Evolutionary conservation across 2,797 vertebrate species (phyloP), one percentile per base, ranked within the genome.

Genomic region (Acanthurus lineatus): DNA sequence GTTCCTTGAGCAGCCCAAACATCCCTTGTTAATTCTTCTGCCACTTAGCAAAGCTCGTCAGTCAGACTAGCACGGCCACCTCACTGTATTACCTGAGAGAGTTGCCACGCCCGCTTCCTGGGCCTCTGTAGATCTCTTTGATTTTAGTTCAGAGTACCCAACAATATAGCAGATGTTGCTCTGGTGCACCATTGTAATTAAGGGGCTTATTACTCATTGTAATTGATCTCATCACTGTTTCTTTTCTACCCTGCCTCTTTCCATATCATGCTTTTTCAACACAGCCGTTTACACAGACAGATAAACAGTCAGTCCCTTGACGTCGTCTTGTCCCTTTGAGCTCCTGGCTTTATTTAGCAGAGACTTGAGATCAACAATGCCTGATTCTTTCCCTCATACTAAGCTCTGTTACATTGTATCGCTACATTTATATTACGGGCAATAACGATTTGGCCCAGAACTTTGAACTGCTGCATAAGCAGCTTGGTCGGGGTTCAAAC

Each of bases 241-340:
- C 22, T 59, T 69, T 57, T 20, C 28, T 54, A 57, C 53, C 28
- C 42, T 6, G 6, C 35, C 20, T 48, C 14, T 1, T 40, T 54
- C 32, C 8, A 38, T 42, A 35, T 54, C 70, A 28, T 22, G 47
- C 19, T 15, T 61, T 61, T 68, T 47, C 60, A 68, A 59, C 28
- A 16, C 14, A 32, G 22, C 9, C 53, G 76, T 48, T 84, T 52
- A 60, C 45, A 47, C 59, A 73, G 59, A 65, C 48, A 51, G 62
- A 80, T n/a, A 73, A 86, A 86, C 79, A 81, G 17, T 53, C 28
- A 22, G 32, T 81, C 78, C 59, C 68, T 45, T 68, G 82, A 60
- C 70, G 51, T 56, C 40, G 3, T 51, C 3, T 61, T 51, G 44
- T 78, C 19, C 59, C 65, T 64, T 56, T 74, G 68, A 75, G 64